Conservation (phyloP, 2,797 vertebrate genomes). For the Ficedula albicollis region DNA sequence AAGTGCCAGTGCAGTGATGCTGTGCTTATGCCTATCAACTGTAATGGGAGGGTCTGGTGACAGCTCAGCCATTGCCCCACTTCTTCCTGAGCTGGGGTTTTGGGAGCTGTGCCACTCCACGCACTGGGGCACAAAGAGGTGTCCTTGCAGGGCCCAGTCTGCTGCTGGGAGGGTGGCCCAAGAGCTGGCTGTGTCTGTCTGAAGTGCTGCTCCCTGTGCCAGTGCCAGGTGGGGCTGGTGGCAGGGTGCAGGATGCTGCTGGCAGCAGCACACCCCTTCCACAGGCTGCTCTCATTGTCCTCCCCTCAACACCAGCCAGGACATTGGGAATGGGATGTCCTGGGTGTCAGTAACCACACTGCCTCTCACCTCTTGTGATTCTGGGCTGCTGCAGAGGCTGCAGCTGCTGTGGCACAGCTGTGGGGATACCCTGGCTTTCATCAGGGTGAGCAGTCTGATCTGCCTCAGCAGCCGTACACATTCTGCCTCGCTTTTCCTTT, state of each 20-base stretch:
- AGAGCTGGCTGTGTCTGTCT: not conserved
- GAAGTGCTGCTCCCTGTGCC: not conserved
- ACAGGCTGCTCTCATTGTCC: not conserved
- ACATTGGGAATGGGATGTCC: not conserved
- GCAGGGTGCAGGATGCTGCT: not conserved
- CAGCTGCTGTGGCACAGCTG: not conserved
- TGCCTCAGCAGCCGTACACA: not conserved
- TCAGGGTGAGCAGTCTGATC: not conserved
- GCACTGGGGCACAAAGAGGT: not conserved
- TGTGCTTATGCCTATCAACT: accelerated
- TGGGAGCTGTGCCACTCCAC: not conserved
- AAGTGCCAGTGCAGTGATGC: not conserved
- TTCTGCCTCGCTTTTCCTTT: not conserved
- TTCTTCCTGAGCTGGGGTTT: not conserved
- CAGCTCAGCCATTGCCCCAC: not conserved
- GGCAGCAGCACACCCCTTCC: not conserved
- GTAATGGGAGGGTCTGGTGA: not conserved
- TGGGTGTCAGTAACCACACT: not conserved
- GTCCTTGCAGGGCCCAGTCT: not conserved
- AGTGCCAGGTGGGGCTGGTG: not conserved
- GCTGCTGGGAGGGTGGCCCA: not conserved
- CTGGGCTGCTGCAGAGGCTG: not conserved
- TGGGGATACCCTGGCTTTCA: not conserved
- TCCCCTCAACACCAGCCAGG: not conserved
- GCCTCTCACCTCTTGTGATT: not conserved